These are phyloP conservation scores for Pyralis farinalis DNA, from an alignment of 2,888 invertebrate species.

Conservation along the genomic window DNA sequence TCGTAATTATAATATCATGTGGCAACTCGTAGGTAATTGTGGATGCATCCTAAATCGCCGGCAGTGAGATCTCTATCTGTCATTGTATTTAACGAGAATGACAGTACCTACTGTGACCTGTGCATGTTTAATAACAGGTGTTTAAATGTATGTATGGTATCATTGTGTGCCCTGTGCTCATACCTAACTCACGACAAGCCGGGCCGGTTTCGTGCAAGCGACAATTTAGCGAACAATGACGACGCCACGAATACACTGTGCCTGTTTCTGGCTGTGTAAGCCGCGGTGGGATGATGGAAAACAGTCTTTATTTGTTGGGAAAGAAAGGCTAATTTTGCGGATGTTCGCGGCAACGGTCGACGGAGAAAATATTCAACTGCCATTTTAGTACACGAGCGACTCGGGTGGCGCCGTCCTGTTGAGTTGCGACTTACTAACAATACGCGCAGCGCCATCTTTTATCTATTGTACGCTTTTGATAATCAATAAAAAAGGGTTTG, in stretches of 20 bases:
- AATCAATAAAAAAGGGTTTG: conserved; percentile 62
- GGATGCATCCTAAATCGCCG: conserved; percentile 62
- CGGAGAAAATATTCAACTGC: conserved; percentile 77
- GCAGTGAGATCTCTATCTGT: conserved; percentile 67
- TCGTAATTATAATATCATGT: conserved; percentile 50
- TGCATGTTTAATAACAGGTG: conserved; percentile 78
- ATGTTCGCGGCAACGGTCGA: conserved; percentile 34
- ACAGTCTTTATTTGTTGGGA: conserved; percentile 25
- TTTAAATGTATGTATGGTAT: conserved; percentile 75
- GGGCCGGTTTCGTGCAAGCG: conserved; percentile 76
- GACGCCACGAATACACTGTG: conserved; percentile 73
- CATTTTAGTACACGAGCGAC: conserved; percentile 76
- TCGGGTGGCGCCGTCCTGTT: conserved; percentile 79
- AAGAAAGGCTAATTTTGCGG: conserved; percentile 36
- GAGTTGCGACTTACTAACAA: conserved; percentile 64
- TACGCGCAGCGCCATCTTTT: conserved; percentile 73
- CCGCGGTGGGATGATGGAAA: conserved; percentile 23
- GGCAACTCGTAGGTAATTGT: conserved; percentile 49
- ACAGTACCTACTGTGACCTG: conserved; percentile 63
- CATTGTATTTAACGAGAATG: conserved; percentile 70
- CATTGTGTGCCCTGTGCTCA: conserved; percentile 64
- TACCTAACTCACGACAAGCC: conserved; percentile 77
- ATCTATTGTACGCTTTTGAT: conserved; percentile 72
- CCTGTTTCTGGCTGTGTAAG: conserved; percentile 65
- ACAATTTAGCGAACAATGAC: conserved; percentile 81